phyloP scores from a whole-genome alignment of 2,888 invertebrate species.

The Leptopterna dolabrata region DNA sequence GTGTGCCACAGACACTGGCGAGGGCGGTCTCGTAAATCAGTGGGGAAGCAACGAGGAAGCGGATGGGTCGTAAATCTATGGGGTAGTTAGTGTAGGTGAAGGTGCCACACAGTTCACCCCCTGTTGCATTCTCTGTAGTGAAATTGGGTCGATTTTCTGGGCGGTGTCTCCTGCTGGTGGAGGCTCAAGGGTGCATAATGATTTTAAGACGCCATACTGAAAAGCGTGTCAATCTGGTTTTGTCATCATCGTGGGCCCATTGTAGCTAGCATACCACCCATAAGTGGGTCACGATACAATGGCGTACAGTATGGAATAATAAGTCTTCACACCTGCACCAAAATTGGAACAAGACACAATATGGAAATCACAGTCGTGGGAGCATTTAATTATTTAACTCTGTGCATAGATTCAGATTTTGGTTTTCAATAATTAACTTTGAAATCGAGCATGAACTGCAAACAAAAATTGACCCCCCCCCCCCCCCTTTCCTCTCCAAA shows the following conservation, averaged over 20 bases:
- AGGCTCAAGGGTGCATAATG: neutral
- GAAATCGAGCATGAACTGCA: too few species aligned
- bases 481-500: too few species aligned
- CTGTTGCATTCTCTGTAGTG: neutral
- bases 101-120: neutral
- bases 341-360: too few species aligned
- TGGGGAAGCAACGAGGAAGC: neutral
- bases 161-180: neutral
- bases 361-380: too few species aligned
- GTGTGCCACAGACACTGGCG: neutral
- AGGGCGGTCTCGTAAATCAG: slow-evolving; percentile 12
- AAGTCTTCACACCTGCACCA: neutral
- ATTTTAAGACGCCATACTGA: neutral
- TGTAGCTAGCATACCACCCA: neutral
- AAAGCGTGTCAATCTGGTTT: neutral
- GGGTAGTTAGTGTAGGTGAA: neutral
- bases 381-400: too few species aligned
- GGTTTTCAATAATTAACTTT: too few species aligned
- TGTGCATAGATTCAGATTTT: too few species aligned
- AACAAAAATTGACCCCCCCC: too few species aligned
- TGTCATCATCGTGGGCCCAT: neutral
- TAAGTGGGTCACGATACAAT: neutral
- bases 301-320: neutral
- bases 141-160: slow-evolving; percentile 18
- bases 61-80: neutral